Conservation (phyloP, 1,140 invertebrate species). For the Lanistes nyassanus region DNA sequence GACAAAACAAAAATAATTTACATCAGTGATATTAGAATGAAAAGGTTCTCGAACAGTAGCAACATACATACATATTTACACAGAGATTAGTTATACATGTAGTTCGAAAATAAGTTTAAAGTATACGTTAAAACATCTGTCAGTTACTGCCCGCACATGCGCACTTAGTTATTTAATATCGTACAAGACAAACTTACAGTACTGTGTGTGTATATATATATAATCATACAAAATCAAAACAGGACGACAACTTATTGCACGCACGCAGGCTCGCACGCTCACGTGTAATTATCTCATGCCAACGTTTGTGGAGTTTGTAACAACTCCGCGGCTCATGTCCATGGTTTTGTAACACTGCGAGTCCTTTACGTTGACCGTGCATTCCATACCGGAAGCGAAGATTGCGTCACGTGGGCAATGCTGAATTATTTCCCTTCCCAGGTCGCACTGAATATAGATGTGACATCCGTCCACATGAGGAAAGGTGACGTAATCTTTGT, state of each 20-base stretch:
- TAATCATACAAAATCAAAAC: too few species aligned
- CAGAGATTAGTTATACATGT: too few species aligned
- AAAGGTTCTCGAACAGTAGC: too few species aligned
- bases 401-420: conserved; percentile 3
- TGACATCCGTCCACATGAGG: neutral
- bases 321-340: neutral
- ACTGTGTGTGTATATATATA: too few species aligned
- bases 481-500: conserved; percentile 18
- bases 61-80: too few species aligned
- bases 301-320: conserved; percentile 4
- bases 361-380: neutral
- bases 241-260: neutral
- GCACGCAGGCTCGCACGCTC: neutral
- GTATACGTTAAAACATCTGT: too few species aligned
- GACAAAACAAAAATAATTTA: too few species aligned
- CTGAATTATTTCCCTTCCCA: conserved; percentile 8
- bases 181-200: too few species aligned
- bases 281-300: neutral
- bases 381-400: neutral
- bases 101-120: too few species aligned
- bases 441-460: conserved; percentile 5
- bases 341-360: conserved; percentile 2
- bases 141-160: too few species aligned
- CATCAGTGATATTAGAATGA: too few species aligned
- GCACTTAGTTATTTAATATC: too few species aligned